Evolutionary conservation across 2,888 invertebrate genomes (phyloP), one percentile per base, ranked within the genome.

Genomic region (Eilema sororculum): DNA sequence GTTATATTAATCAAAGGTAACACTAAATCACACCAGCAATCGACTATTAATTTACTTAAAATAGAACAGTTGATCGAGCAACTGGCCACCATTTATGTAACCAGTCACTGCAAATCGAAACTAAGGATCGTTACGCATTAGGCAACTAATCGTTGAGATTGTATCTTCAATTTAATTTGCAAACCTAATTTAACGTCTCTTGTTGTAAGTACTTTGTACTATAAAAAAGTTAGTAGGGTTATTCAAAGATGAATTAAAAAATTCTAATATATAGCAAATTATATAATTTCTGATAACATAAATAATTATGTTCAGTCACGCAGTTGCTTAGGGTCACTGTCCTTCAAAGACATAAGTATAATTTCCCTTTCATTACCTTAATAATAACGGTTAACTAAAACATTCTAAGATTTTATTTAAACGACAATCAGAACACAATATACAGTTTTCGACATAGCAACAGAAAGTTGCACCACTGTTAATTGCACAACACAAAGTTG

Each of bases 401-500:
- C n/a, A n/a, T n/a, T n/a, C 20, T 8, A 52, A n/a, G 20, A n/a
- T 46, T 41, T 46, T 12, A 46, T 52, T n/a, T n/a, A n/a, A 0
- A n/a, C n/a, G 52, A 20, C n/a, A 52, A 9, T 46, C 46, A 20
- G 6, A 16, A n/a, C 61, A 20, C 28, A 25, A 58, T 58, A 10
- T 37, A 64, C 12, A 57, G 10, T 57, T 24, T 64, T 10, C 25
- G 0, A 64, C 41, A 46, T 28, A 33, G 65, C 65, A 68, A 68
- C 37, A 57, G 37, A 57, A 22, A 65, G 58, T 68, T 46, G 46
- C 25, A 9, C 13, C 57, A 9, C 52, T 56, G 24, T 30, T 24
- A 57, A 24, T 68, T 68, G 37, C 41, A 13, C 67, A 67, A 67
- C 66, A 37, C 16, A 57, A 66, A 58, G 66, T 66, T 66, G 58